Percentiles rank a stretch among this genome's conserved stretches.
phyloP scores from a whole-genome alignment of 2,797 vertebrate species.

The Falco concolor region DNA sequence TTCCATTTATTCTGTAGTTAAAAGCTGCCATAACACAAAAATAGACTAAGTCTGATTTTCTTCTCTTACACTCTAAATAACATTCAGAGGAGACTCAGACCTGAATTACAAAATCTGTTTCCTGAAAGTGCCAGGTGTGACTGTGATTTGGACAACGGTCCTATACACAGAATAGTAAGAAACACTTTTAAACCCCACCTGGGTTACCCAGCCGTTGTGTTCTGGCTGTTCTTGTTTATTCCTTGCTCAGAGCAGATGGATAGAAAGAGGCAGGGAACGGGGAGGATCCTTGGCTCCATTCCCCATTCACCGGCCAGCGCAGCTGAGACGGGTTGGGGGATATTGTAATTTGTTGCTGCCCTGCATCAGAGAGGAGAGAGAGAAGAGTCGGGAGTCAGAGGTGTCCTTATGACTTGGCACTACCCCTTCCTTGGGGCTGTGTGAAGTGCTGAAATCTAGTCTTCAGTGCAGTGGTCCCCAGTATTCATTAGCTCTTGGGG shows the following conservation, averaged over 20 bases:
- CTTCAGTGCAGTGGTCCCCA: background rate
- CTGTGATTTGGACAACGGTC: conserved; percentile 24
- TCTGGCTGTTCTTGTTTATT: conserved; percentile 56
- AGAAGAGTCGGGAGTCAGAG: background rate
- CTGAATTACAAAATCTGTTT: background rate
- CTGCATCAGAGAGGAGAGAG: background rate
- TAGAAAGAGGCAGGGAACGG: conserved; percentile 40
- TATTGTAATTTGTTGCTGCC: conserved; percentile 1
- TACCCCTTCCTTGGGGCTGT: background rate
- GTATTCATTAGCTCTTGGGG: background rate
- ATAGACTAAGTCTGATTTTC: conserved; percentile 26
- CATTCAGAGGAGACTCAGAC: conserved; percentile 33
- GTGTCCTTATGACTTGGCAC: background rate
- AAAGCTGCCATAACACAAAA: conserved; percentile 37
- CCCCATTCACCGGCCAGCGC: conserved; percentile 30
- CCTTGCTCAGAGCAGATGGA: conserved; percentile 53
- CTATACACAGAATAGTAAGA: background rate
- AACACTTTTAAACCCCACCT: conserved; percentile 24
- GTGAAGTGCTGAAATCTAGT: background rate
- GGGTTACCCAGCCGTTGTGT: conserved; percentile 47
- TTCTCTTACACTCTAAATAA: conserved; percentile 10
- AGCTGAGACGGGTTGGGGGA: conserved; percentile 42
- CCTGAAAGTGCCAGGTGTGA: conserved; percentile 28
- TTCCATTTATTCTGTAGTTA: conserved; percentile 48
- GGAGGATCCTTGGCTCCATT: conserved; percentile 60